Evolutionary conservation across 2,113 vertebrate genomes (phyloP).

Genomic region (Fulmarus glacialis): DNA sequence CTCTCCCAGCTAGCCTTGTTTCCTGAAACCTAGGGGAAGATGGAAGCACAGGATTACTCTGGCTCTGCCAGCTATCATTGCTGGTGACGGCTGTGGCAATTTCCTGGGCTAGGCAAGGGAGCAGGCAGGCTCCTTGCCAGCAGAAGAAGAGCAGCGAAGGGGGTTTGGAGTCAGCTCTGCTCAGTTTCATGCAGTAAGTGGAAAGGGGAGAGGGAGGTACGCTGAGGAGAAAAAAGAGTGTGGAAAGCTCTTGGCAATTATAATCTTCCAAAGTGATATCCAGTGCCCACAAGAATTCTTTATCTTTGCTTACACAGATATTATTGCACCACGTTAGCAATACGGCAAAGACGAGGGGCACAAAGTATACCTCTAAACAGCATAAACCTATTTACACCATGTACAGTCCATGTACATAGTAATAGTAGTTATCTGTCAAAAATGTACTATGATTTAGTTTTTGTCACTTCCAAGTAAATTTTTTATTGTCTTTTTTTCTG

Average conservation of each 20-base stretch:
- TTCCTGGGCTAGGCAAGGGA: neutral
- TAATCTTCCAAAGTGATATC: neutral
- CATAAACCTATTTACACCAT: neutral
- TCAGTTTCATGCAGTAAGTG: neutral
- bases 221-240: neutral
- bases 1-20: neutral
- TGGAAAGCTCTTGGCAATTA: neutral
- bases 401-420: neutral
- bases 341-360: neutral
- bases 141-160: neutral
- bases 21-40: neutral
- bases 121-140: neutral
- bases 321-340: neutral
- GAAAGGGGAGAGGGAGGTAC: neutral
- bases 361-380: neutral
- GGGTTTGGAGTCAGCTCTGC: neutral
- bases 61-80: neutral
- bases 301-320: neutral
- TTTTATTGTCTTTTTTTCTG: neutral
- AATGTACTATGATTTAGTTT: neutral
- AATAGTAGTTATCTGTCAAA: neutral
- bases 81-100: neutral
- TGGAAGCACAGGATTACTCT: neutral
- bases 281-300: neutral
- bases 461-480: neutral